Evolutionary conservation across 2,113 vertebrate species (phyloP), one percentile per base, ranked within the genome.

Genomic region (Fukomys damarensis): DNA sequence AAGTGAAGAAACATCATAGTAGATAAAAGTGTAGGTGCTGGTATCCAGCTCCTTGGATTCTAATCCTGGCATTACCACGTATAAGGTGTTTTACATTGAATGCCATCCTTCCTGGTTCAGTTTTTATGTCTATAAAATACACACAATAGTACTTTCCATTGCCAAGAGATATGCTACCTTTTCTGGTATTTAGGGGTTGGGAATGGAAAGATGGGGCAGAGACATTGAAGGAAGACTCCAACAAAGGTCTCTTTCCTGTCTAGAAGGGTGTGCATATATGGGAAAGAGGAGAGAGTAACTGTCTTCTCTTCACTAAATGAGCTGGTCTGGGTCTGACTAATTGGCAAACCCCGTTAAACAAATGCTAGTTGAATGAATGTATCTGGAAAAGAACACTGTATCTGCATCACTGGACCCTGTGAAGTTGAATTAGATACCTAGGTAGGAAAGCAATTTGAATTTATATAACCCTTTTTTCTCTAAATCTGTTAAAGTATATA

Each of bases 361-460:
- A 74, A 82, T 90, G 54, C 43, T 82, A 61, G 72, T 74, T 87
- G 65, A 93, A 93, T 63, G 28, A 82, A 38, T 30, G 11, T 80
- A 14, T 72, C 35, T 85, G 43, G 81, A 93, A 96, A 92, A 92
- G 87, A 94, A 72, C 68, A 52, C 32, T 35, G 32, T 82, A 77
- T 77, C 56, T 85, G 28, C 3, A 89, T 84, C 38, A 52, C 41
- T 19, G 61, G 70, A 92, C 41, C 52, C 92, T 94, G 80, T 87
- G 95, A 96, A 77, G 82, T 79, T 63, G 94, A 91, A 88, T 93
- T 96, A 83, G 63, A 66, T 82, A 16, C 54, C 68, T 61, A 92
- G 32, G 81, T 94, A 92, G 97, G 90, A 89, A 41, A 95, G 59
- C 70, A 95, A 94, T 97, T 80, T 97, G 92, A 94, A 97, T 94